Percentiles rank a stretch among this genome's conserved stretches.
Conservation (phyloP, 1,140 invertebrate genomes). For the Oedothorax gibbosus region DNA sequence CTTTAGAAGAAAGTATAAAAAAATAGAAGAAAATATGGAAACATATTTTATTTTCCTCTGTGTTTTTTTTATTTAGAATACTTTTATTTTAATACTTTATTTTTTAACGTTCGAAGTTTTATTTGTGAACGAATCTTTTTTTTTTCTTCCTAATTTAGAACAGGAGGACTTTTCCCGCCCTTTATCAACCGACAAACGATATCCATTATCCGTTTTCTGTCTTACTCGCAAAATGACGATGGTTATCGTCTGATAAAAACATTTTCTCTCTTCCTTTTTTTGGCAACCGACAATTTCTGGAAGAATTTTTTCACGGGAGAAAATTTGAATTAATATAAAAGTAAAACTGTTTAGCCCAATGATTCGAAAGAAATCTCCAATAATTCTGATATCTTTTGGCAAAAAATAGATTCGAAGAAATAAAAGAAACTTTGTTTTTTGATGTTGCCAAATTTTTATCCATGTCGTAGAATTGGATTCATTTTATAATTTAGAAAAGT, state of each 20-base stretch:
- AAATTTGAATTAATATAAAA: conserved; percentile 46
- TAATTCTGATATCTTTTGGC: conserved; percentile 53
- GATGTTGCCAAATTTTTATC: conserved; percentile 45
- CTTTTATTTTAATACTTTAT: conserved; percentile 32
- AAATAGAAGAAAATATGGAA: conserved; percentile 2
- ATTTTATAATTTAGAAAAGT: conserved; percentile 61
- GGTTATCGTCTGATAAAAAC: conserved; percentile 60
- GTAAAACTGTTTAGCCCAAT: conserved; percentile 55
- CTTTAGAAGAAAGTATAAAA: background rate
- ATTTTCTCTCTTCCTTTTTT: conserved; percentile 25
- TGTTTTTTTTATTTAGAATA: conserved; percentile 1
- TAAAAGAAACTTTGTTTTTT: conserved; percentile 33
- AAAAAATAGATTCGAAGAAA: conserved; percentile 18
- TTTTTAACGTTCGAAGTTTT: background rate
- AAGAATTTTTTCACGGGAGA: background rate
- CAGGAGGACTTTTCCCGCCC: background rate
- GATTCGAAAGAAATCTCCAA: conserved; percentile 51
- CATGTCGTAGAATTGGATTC: conserved; percentile 49
- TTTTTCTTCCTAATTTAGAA: conserved; percentile 2
- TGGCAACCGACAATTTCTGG: conserved; percentile 30
- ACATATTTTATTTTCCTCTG: too few species aligned
- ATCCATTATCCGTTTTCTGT: conserved; percentile 59
- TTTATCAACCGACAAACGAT: conserved; percentile 2
- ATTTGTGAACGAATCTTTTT: background rate
- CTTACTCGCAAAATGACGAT: conserved; percentile 55